These are phyloP conservation scores for Lampris incognitus DNA, from an alignment of 2,113 vertebrate species.

Conservation along the genomic window DNA sequence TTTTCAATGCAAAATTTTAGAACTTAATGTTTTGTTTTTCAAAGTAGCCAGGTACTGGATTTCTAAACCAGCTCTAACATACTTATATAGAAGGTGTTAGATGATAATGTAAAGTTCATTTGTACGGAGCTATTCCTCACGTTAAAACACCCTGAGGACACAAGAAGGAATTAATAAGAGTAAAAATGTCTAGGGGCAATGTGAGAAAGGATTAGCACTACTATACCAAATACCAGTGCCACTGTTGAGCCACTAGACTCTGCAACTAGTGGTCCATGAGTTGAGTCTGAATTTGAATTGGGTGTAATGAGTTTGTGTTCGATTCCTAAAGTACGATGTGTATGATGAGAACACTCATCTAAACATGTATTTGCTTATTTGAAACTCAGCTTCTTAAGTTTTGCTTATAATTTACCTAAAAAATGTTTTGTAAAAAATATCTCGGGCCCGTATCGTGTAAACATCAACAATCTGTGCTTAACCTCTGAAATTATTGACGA, in stretches of 20 bases:
- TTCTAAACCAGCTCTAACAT: background rate
- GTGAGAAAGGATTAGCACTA: conserved; percentile 73
- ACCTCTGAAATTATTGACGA: no score
- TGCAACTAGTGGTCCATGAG: conserved; percentile 14
- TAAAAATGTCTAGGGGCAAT: conserved; percentile 76
- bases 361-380: no score
- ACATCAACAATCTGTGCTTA: no score
- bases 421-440: no score
- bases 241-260: conserved; percentile 61
- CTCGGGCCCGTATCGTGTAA: no score
- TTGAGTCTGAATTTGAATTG: background rate
- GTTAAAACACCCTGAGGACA: conserved; percentile 35
- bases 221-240: conserved; percentile 74
- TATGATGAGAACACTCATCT: no score
- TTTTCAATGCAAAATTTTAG: conserved; percentile 4
- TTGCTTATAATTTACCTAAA: no score
- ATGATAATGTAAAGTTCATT: conserved; percentile 9
- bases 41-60: background rate
- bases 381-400: no score
- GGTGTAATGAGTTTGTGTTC: no score
- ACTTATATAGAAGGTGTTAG: background rate
- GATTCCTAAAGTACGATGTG: no score
- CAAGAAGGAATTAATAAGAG: conserved; percentile 73
- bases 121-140: conserved; percentile 9
- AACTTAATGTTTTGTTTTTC: background rate